Base-by-base conservation (phyloP, 2,888 invertebrate species). In the Mythimna pallens region DNA sequence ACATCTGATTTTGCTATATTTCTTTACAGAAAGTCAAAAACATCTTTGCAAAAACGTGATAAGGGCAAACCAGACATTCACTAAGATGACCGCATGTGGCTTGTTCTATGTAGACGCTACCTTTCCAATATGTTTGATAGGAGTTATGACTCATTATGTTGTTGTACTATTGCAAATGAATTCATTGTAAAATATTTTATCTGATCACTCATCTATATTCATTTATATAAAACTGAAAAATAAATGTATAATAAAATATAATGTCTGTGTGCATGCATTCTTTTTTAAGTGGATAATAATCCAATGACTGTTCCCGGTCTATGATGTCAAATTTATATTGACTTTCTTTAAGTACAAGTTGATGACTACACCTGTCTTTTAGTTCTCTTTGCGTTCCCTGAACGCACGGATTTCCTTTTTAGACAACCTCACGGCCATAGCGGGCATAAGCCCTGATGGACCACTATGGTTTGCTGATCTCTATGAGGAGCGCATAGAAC, bases 31-130 rank as follows among this genome's bases (percentile, higher is more conserved):
- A 4, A n/a, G 54, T 22, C 40, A 43, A 25, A 20, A 30, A 8
- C 69, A 8, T 34, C 54, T 73, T 12, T 74, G 30, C 43, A 74
- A 74, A 74, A 64, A 59, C n/a, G 54, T 73, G 14, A 1, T 61
- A 3, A 34, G 47, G 6, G 50, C 7, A 9, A 52, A 52, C n/a
- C 50, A 52, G 8, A 52, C 52, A 3, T 43, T 75, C 10, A 54
- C 3, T 14, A 76, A 64, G 63, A 59, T 76, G 36, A 52, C 5
- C 12, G 75, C 69, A 9, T 73, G 59, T 59, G 73, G 73, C 17
- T 17, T 73, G 25, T 73, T 73, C 25, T 14, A 47, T 25, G 17
- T 73, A 9, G 73, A 73, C 5, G 74, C 65, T 30, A 22, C 2
- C 20, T 65, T 73, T 17, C 65, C 58, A 36, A 17, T 59, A 12